phyloP scores from a whole-genome alignment of 2,113 vertebrate species.

The Dromiciops gliroides region DNA sequence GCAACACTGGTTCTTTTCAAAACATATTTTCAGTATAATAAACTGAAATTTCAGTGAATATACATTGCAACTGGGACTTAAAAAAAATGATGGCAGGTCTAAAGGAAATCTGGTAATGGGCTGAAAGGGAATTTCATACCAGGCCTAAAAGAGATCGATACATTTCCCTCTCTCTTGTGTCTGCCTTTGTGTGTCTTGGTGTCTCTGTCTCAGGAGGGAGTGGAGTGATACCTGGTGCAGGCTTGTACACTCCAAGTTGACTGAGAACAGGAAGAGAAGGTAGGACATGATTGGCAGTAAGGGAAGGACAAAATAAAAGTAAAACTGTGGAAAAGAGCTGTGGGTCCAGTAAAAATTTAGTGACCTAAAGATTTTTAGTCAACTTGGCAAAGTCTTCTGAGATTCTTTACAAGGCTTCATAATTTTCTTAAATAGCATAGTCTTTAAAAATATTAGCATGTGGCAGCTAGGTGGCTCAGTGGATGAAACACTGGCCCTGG shows the following conservation, averaged over 20 bases:
- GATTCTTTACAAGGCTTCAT: neutral
- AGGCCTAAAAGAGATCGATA: neutral
- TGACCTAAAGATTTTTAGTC: neutral
- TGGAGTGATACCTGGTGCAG: neutral
- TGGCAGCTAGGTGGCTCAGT: too few relatives aligned
- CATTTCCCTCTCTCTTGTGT: neutral
- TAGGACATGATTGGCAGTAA: neutral
- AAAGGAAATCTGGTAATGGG: slow-evolving; percentile 17
- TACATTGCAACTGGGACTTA: neutral
- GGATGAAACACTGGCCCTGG: too few relatives aligned
- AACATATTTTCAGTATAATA: slow-evolving; percentile 38
- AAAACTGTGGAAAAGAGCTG: neutral
- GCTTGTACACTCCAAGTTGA: neutral
- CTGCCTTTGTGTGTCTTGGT: neutral
- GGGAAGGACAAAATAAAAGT: neutral
- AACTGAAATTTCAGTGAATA: neutral
- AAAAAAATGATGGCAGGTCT: slow-evolving; percentile 33
- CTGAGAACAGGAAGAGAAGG: too few relatives aligned
- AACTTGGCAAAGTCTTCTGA: neutral
- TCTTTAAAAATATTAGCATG: neutral
- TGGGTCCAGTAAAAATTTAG: neutral
- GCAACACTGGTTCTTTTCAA: slow-evolving; percentile 9
- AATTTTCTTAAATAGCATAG: neutral
- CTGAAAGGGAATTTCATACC: slow-evolving; percentile 3
- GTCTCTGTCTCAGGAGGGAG: neutral